Evolutionary conservation across 1,140 invertebrate genomes (phyloP).

Genomic region (Pinna nobilis): DNA sequence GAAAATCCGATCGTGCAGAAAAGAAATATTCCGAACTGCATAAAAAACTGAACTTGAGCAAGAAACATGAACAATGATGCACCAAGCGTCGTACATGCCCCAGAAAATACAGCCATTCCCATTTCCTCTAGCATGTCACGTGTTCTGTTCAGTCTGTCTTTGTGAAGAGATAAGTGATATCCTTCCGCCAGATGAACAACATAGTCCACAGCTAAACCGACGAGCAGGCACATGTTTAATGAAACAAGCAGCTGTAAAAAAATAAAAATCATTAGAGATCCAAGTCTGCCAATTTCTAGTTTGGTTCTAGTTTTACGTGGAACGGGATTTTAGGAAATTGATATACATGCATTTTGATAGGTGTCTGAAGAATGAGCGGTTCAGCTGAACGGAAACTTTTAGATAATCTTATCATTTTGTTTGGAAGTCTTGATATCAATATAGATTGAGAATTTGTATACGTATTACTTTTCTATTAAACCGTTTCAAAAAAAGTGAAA

Average conservation of each 20-base stretch:
- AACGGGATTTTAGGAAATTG: not conserved
- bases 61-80: constrained; percentile 58
- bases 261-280: constrained; percentile 15
- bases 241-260: constrained; percentile 59
- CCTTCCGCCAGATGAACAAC: constrained; percentile 65
- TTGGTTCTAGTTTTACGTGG: not conserved
- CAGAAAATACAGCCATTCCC: constrained; percentile 55
- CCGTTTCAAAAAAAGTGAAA: too few relatives aligned
- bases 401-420: too few relatives aligned
- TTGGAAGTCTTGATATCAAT: too few relatives aligned
- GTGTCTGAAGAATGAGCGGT: not conserved
- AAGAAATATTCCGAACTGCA: constrained; percentile 59
- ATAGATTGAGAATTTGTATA: too few relatives aligned
- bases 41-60: constrained; percentile 50
- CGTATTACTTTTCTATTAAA: too few relatives aligned
- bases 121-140: constrained; percentile 58
- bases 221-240: constrained; percentile 62
- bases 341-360: not conserved
- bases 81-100: constrained; percentile 52
- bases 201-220: constrained; percentile 63
- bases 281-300: not conserved
- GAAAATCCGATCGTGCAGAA: constrained; percentile 63
- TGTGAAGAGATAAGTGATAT: constrained; percentile 52
- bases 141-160: constrained; percentile 47
- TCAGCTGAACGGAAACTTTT: not conserved